phyloP scores from a whole-genome alignment of 2,113 vertebrate genomes.

The Notiomystis cincta region DNA sequence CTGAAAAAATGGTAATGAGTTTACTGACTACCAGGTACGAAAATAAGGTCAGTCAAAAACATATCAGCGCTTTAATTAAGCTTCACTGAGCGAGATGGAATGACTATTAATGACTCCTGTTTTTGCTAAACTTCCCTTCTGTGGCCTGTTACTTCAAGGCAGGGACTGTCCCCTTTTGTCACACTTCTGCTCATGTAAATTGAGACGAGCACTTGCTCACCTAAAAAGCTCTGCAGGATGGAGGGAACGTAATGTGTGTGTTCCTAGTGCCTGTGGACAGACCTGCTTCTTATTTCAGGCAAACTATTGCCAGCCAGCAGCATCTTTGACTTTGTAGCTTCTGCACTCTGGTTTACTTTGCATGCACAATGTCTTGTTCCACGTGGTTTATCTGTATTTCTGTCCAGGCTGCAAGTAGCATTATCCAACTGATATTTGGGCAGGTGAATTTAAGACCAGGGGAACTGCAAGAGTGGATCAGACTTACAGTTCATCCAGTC shows the following conservation, averaged over 20 bases:
- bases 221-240: background rate
- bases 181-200: slow-evolving; percentile 77
- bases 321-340: background rate
- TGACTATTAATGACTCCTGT: slow-evolving; percentile 50
- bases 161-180: slow-evolving; percentile 71
- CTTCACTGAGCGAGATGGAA: slow-evolving; percentile 38
- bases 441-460: background rate
- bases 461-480: background rate
- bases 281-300: slow-evolving; percentile 37
- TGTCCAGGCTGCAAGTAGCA: background rate
- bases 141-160: slow-evolving; percentile 69
- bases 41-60: slow-evolving; percentile 72
- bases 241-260: background rate
- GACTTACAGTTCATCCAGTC: background rate
- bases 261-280: background rate
- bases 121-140: slow-evolving; percentile 72
- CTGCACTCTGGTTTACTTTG: background rate
- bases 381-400: background rate
- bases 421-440: background rate
- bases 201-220: background rate
- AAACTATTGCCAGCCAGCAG: background rate
- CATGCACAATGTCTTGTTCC: background rate
- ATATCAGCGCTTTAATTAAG: slow-evolving; percentile 64
- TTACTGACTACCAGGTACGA: slow-evolving; percentile 54
- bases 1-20: slow-evolving; percentile 35